Evolutionary conservation across 2,797 vertebrate species (phyloP).

Genomic region (Spatula clypeata): DNA sequence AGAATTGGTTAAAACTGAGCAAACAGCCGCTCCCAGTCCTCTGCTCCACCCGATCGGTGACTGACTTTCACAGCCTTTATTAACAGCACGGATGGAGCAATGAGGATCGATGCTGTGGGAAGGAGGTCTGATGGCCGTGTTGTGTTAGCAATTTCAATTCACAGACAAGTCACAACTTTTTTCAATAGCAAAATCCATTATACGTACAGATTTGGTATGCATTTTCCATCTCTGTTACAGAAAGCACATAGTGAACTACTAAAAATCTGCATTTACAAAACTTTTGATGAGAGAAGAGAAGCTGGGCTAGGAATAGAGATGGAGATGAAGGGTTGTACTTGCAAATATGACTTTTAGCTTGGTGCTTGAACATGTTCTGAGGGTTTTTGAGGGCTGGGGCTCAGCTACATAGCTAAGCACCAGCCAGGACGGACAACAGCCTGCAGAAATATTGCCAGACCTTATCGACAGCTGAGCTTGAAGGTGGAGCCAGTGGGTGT

Average conservation of each 20-base stretch:
- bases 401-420: too few relatives aligned
- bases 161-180: background rate
- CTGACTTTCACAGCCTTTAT: background rate
- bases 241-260: background rate
- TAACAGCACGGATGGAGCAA: background rate
- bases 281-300: background rate
- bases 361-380: too few relatives aligned
- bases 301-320: too few relatives aligned
- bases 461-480: background rate
- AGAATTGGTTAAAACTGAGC: background rate
- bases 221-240: background rate
- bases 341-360: too few relatives aligned
- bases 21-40: background rate
- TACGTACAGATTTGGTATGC: background rate
- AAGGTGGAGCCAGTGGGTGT: background rate
- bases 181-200: background rate
- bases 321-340: too few relatives aligned
- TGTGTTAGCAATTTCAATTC: background rate
- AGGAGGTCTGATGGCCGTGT: background rate
- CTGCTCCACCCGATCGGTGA: background rate
- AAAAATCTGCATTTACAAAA: background rate
- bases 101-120: background rate
- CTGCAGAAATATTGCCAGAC: background rate
- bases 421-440: too few relatives aligned
- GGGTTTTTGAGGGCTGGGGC: too few relatives aligned